These are phyloP conservation scores for Poeciliopsis infans DNA, from an alignment of 2,797 vertebrate species.

Conservation along the genomic window DNA sequence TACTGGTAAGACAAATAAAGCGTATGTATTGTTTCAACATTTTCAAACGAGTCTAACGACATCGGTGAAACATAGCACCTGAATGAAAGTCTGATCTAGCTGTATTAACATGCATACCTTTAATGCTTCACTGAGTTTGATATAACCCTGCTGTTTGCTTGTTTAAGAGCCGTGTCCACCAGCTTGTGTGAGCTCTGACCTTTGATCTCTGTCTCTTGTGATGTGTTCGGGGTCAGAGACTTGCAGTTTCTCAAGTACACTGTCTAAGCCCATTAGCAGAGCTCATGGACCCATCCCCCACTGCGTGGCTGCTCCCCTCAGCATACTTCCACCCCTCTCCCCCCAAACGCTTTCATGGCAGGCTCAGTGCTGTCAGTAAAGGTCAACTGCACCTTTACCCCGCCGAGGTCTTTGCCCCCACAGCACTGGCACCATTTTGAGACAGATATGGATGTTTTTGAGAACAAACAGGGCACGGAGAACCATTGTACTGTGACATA, in stretches of 20 bases:
- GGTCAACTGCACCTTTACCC: constrained; percentile 69
- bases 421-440: constrained; percentile 24
- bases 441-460: constrained; percentile 15
- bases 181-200: constrained; percentile 55
- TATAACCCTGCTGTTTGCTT: not conserved
- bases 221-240: constrained; percentile 75
- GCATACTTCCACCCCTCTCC: constrained; percentile 30
- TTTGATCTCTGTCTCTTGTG: constrained; percentile 68
- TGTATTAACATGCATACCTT: not conserved
- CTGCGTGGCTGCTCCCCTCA: constrained; percentile 43
- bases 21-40: constrained; percentile 64
- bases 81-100: not conserved
- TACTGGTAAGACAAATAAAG: constrained; percentile 53
- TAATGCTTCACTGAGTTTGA: not conserved
- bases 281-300: constrained; percentile 36
- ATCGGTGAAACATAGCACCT: constrained; percentile 1
- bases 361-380: constrained; percentile 63
- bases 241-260: constrained; percentile 72
- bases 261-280: constrained; percentile 57
- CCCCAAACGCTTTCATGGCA: constrained; percentile 26
- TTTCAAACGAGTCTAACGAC: constrained; percentile 36
- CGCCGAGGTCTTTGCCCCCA: constrained; percentile 34
- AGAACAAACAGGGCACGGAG: constrained; percentile 12
- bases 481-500: not conserved
- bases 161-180: not conserved